phyloP scores from a whole-genome alignment of 2,797 vertebrate genomes.

The Schizopygopsis pylzovi region DNA sequence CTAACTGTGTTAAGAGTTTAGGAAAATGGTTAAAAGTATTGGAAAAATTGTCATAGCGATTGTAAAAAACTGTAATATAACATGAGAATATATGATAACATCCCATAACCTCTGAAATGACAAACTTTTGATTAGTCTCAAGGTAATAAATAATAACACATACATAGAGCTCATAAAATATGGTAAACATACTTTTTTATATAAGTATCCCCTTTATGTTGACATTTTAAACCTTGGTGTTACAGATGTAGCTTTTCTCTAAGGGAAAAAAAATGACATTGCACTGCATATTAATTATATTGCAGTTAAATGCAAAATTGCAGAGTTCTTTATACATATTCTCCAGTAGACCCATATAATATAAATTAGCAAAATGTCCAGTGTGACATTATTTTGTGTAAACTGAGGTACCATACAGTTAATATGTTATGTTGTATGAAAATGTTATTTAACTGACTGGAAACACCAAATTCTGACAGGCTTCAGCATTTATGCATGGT shows the following conservation, averaged over 20 bases:
- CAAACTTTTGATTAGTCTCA: neutral
- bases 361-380: neutral
- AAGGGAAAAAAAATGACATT: neutral
- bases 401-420: neutral
- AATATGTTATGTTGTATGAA: neutral
- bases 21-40: too few species aligned
- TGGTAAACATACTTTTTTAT: neutral
- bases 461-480: neutral
- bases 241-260: neutral
- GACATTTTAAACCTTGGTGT: neutral
- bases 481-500: neutral
- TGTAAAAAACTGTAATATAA: too few species aligned
- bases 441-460: neutral
- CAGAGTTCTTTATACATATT: neutral
- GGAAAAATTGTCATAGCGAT: too few species aligned
- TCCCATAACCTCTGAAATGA: neutral
- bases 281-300: neutral
- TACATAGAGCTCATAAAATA: neutral
- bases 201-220: neutral
- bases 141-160: neutral
- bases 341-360: neutral
- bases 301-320: neutral
- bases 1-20: too few species aligned
- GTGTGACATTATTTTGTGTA: neutral
- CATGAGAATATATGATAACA: neutral